phyloP scores from a whole-genome alignment of 2,113 vertebrate species.

The Psephotus haematonotus region DNA sequence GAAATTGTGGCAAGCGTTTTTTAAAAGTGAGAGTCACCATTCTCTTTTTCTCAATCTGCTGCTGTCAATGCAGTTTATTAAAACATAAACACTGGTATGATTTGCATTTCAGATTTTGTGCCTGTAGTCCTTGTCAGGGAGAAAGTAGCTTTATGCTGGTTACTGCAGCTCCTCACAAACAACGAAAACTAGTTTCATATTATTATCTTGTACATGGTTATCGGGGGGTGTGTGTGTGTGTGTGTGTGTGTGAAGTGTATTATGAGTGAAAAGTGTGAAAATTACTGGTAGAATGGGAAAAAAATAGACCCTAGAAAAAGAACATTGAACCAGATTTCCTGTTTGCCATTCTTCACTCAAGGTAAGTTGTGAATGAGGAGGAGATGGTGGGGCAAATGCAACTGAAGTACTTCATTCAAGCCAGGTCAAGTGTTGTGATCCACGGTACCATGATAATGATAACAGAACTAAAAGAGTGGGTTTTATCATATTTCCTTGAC shows the following conservation, averaged over 20 bases:
- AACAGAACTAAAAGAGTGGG: neutral
- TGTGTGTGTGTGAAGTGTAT: too few relatives aligned
- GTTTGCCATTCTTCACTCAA: neutral
- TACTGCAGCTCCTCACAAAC: neutral
- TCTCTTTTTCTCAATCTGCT: neutral
- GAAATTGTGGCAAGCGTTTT: slow-evolving; percentile 19
- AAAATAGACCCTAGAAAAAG: neutral
- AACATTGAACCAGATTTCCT: neutral
- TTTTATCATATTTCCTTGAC: neutral
- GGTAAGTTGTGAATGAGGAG: slow-evolving; percentile 22
- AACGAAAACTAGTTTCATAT: neutral
- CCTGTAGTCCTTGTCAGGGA: neutral
- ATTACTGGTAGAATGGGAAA: neutral
- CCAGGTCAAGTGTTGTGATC: neutral
- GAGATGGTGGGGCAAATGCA: neutral
- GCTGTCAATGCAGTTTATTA: neutral
- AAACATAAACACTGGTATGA: neutral
- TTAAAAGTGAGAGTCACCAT: neutral
- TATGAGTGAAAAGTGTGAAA: neutral
- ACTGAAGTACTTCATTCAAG: neutral
- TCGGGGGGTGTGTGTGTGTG: too few relatives aligned
- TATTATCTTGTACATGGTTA: neutral
- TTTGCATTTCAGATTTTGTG: neutral
- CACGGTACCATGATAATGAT: neutral
- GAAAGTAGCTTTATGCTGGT: neutral